Percentiles rank a stretch among this genome's conserved stretches.
These are phyloP conservation scores for Tetrao urogallus DNA, from an alignment of 2,113 vertebrate genomes.

Conservation along the genomic window DNA sequence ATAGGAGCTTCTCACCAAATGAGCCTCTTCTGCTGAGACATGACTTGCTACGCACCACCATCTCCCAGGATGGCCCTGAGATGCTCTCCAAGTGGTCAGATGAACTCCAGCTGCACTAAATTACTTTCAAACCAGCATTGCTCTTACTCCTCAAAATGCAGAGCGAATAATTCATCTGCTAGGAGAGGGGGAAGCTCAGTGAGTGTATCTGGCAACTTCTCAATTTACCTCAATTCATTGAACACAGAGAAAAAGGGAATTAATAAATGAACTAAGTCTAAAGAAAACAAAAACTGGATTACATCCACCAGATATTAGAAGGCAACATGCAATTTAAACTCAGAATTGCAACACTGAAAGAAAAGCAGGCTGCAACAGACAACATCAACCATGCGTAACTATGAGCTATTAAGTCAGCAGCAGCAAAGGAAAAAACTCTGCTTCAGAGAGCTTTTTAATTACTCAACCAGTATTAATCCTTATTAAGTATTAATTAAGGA, in stretches of 20 bases:
- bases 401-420: neutral
- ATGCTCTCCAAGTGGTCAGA: neutral
- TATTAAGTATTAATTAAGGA: conserved; percentile 36
- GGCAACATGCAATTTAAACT: neutral
- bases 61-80: neutral
- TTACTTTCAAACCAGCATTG: neutral
- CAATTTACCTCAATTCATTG: neutral
- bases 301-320: neutral
- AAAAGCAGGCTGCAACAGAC: neutral
- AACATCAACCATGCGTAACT: neutral
- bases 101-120: neutral
- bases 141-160: neutral
- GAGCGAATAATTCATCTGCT: neutral
- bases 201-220: neutral
- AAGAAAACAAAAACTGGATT: conserved; percentile 42
- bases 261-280: neutral
- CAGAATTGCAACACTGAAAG: conserved; percentile 2
- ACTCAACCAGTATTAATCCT: conserved; percentile 45
- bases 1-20: neutral
- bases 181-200: neutral
- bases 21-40: neutral
- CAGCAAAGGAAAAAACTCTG: neutral
- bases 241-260: neutral
- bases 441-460: conserved; percentile 18
- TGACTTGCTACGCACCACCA: neutral